These are phyloP conservation scores for Lamellibrachia luymesi DNA, from an alignment of 1,140 invertebrate genomes.

Conservation along the genomic window DNA sequence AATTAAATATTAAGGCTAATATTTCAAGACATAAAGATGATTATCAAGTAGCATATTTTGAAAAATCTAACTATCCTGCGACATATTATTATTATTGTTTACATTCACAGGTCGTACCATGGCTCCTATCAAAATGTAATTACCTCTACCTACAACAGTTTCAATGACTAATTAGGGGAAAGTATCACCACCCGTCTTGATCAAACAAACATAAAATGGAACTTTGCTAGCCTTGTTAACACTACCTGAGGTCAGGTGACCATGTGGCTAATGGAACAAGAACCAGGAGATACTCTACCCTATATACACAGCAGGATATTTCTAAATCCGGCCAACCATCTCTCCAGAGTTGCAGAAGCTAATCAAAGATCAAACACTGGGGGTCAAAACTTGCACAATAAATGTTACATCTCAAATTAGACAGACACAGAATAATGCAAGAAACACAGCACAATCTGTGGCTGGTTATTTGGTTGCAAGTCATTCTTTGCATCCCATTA, in stretches of 20 bases:
- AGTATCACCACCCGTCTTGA: neutral
- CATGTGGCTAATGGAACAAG: neutral
- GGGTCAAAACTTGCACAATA: neutral
- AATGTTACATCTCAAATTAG: neutral
- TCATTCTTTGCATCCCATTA: neutral
- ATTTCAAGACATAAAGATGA: neutral
- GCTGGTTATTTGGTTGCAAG: neutral
- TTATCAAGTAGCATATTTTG: neutral
- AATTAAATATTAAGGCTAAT: neutral
- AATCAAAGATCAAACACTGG: conserved; percentile 1
- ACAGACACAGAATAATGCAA: neutral
- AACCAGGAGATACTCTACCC: neutral
- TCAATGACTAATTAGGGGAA: neutral
- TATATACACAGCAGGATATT: neutral
- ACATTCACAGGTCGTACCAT: neutral
- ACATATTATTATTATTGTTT: neutral
- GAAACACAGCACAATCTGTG: neutral
- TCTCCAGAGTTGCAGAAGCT: neutral
- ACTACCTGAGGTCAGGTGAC: neutral
- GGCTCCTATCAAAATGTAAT: neutral
- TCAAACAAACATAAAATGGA: neutral
- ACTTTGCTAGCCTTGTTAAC: neutral
- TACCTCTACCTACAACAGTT: neutral
- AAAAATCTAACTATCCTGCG: neutral
- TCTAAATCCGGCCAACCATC: neutral